phyloP scores from a whole-genome alignment of 2,888 invertebrate species.

The Conistra vaccinii region DNA sequence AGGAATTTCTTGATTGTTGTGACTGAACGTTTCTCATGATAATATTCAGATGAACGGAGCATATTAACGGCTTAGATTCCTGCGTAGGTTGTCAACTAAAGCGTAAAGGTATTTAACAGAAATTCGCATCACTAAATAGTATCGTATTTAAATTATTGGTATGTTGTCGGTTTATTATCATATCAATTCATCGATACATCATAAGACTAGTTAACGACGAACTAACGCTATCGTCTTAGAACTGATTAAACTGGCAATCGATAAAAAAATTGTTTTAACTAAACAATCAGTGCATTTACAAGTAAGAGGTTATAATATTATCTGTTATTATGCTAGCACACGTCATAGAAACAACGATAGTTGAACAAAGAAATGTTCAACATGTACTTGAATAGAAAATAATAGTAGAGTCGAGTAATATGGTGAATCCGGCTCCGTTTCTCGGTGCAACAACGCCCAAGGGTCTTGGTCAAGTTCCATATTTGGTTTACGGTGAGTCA shows the following conservation, averaged over 20 bases:
- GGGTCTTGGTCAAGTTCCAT: constrained; percentile 77
- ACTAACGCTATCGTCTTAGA: neutral
- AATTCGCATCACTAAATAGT: neutral
- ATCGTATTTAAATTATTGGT: neutral
- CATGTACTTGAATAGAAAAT: constrained; percentile 56
- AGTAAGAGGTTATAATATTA: constrained; percentile 18
- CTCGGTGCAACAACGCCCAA: constrained; percentile 67
- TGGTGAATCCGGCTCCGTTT: constrained; percentile 72
- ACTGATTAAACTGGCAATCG: constrained; percentile 1
- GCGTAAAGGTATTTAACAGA: neutral
- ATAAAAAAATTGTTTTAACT: neutral
- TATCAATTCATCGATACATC: neutral
- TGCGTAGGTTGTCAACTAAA: neutral
- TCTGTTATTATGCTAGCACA: constrained; percentile 20
- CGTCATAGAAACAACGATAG: constrained; percentile 29
- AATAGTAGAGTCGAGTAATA: constrained; percentile 52
- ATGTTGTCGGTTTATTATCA: neutral
- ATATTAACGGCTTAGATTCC: constrained; percentile 3
- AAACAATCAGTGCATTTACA: constrained; percentile 20
- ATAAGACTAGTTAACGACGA: neutral
- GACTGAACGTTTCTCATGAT: constrained; percentile 11
- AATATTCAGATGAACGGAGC: neutral
- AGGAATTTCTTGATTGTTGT: constrained; percentile 13
- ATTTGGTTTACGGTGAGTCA: constrained; percentile 82
- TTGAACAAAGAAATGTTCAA: constrained; percentile 50